A percentile compares a stretch with the other conserved stretches of the same genome.
phyloP scores from a whole-genome alignment of 2,113 vertebrate species.

The Ceyx margarethae region DNA sequence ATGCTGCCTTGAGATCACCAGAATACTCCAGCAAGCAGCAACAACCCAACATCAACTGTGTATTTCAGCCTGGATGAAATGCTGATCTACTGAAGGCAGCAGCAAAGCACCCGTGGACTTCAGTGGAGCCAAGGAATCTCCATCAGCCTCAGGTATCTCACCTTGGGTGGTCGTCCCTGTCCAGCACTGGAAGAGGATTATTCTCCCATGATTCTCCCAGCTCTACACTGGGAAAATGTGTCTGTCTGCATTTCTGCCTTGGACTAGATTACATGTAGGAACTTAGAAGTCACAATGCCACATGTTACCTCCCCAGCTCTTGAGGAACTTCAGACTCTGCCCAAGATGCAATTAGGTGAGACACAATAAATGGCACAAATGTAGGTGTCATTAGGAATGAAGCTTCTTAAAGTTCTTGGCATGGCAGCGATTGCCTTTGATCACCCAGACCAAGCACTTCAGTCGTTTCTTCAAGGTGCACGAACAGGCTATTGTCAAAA shows the following conservation, averaged over 20 bases:
- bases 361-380: not conserved
- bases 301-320: not conserved
- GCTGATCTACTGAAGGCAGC: not conserved
- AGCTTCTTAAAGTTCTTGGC: not conserved
- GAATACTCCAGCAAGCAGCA: not conserved
- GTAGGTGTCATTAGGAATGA: not conserved
- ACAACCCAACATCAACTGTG: not conserved
- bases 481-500: not conserved
- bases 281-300: not conserved
- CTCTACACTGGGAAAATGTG: not conserved
- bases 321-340: not conserved
- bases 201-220: not conserved
- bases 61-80: not conserved
- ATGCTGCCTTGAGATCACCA: not conserved
- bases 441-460: not conserved
- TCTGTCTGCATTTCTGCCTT: not conserved
- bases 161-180: not conserved
- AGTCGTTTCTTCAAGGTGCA: not conserved
- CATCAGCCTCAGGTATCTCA: not conserved
- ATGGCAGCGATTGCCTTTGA: not conserved
- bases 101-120: not conserved
- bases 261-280: not conserved
- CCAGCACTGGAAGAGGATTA: not conserved
- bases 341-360: not conserved
- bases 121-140: not conserved